A percentile compares a stretch with the other conserved stretches of the same genome.
These are phyloP conservation scores for Aplochiton taeniatus DNA, from an alignment of 2,797 vertebrate species.

Conservation along the genomic window DNA sequence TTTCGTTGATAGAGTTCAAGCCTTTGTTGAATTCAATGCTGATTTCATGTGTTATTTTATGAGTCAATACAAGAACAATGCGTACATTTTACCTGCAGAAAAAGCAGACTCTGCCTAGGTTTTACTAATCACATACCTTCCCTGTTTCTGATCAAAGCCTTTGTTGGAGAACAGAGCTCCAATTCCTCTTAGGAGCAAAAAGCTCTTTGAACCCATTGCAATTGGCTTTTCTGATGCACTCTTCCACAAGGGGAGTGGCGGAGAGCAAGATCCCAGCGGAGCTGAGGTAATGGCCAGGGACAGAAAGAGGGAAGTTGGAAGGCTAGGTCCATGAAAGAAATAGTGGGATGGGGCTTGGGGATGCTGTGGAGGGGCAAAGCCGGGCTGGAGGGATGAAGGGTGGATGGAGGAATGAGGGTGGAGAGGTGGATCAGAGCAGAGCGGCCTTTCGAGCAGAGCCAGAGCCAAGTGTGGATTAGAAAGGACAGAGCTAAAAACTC, in stretches of 20 bases:
- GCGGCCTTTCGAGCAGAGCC: slow-evolving; percentile 61
- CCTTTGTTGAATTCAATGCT: too few species aligned
- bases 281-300: slow-evolving; percentile 51
- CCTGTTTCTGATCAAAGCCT: too few species aligned
- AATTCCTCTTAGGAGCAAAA: slow-evolving; percentile 17
- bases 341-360: slow-evolving; percentile 7
- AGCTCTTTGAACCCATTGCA: slow-evolving; percentile 38
- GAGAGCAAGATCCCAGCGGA: slow-evolving; percentile 29
- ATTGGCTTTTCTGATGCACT: slow-evolving; percentile 34
- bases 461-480: slow-evolving; percentile 67
- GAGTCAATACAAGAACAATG: too few species aligned
- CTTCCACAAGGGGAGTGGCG: slow-evolving; percentile 15
- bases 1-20: too few species aligned
- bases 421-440: slow-evolving; percentile 56
- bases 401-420: not conserved
- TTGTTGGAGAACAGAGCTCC: slow-evolving; percentile 1
- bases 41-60: too few species aligned
- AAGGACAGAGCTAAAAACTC: slow-evolving; percentile 63
- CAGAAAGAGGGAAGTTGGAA: slow-evolving; percentile 36
- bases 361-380: not conserved
- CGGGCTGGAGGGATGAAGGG: not conserved
- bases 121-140: slow-evolving; percentile 15
- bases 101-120: too few species aligned
- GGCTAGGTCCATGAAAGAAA: slow-evolving; percentile 58
- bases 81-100: slow-evolving; percentile 10